Evolutionary conservation across 2,113 vertebrate genomes (phyloP), one percentile per base, ranked within the genome.

Genomic region (Gymnorhina tibicen): DNA sequence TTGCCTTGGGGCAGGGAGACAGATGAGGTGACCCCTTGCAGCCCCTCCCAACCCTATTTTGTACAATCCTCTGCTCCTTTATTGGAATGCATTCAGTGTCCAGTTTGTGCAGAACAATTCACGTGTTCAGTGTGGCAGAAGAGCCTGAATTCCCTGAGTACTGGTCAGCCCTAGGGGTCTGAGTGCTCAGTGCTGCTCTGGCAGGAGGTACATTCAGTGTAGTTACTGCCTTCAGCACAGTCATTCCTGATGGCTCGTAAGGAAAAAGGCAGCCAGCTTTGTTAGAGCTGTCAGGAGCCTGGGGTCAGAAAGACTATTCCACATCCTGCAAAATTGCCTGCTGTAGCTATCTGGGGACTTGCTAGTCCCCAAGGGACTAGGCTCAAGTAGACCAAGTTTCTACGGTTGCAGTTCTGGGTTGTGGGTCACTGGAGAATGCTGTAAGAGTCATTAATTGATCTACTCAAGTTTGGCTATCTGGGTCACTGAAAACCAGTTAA

Each of bases 141-240:
- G 22, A 85, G 13, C n/a, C 21, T 66, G 37, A 46, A 85, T 66
- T 89, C 30, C 53, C 26, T 2, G 8, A 66, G 37, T 20, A 35
- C 33, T 6, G 3, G 30, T 22, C 80, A 81, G 46, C 10, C 2
- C 1, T n/a, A 12, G 0, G 0, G 21, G 19, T 67, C 44, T 85
- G 41, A 30, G 35, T 62, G 37, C 30, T 64, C 6, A 4, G 1
- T 37, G 30, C 33, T 69, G 35, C 46, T 56, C 37, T 4, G 6
- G 7, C 35, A 68, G 35, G 22, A 84, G 26, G 19, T 47, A 49
- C 13, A 1, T 32, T 56, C 53, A 20, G 42, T 30, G 37, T 23
- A 21, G 41, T 56, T 39, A 49, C 46, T 49, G 32, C 28, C 50
- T 79, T 73, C 53, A 82, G 49, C 2, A 0, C 35, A 82, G 58